Percentiles rank a stretch among this genome's conserved stretches.
These are phyloP conservation scores for Drosophila tristis DNA, from an alignment of 1,140 invertebrate genomes.

Conservation along the genomic window DNA sequence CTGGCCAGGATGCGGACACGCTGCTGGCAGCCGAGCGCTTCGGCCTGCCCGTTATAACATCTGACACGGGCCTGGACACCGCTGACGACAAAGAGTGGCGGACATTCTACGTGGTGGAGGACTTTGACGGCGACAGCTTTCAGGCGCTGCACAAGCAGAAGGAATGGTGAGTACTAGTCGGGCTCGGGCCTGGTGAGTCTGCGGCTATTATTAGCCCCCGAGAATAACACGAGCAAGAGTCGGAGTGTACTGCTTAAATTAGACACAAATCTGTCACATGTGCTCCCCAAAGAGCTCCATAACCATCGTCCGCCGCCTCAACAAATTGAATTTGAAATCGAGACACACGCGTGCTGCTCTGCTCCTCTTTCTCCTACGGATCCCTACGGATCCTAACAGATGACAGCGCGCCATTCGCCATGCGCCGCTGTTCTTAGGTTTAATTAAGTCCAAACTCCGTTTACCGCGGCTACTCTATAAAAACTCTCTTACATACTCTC, in stretches of 20 bases:
- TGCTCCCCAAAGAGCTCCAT: slow-evolving; percentile 31
- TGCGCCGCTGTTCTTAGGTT: slow-evolving; percentile 14
- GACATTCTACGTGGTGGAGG: slow-evolving; percentile 89
- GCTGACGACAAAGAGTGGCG: slow-evolving; percentile 86
- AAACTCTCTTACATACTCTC: too few species aligned
- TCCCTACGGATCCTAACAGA: slow-evolving; percentile 19
- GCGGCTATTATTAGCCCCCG: slow-evolving; percentile 23
- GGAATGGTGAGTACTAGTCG: slow-evolving; percentile 85
- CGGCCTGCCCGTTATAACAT: slow-evolving; percentile 87
- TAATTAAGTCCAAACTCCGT: background rate
- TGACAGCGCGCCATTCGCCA: slow-evolving; percentile 52
- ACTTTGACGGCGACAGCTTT: slow-evolving; percentile 89
- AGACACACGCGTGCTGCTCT: slow-evolving; percentile 63
- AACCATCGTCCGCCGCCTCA: slow-evolving; percentile 38
- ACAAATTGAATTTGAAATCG: slow-evolving; percentile 76
- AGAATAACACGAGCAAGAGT: slow-evolving; percentile 4
- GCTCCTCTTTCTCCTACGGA: slow-evolving; percentile 1
- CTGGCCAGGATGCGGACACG: slow-evolving; percentile 85
- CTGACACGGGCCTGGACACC: slow-evolving; percentile 87
- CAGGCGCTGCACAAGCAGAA: slow-evolving; percentile 88
- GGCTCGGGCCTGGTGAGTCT: slow-evolving; percentile 15
- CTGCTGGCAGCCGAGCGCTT: slow-evolving; percentile 87
- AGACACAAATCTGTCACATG: slow-evolving; percentile 56
- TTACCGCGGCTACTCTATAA: slow-evolving; percentile 5
- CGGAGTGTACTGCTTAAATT: slow-evolving; percentile 43